Evolutionary conservation across 2,113 vertebrate genomes (phyloP).

Genomic region (Beaufortia kweichowensis): DNA sequence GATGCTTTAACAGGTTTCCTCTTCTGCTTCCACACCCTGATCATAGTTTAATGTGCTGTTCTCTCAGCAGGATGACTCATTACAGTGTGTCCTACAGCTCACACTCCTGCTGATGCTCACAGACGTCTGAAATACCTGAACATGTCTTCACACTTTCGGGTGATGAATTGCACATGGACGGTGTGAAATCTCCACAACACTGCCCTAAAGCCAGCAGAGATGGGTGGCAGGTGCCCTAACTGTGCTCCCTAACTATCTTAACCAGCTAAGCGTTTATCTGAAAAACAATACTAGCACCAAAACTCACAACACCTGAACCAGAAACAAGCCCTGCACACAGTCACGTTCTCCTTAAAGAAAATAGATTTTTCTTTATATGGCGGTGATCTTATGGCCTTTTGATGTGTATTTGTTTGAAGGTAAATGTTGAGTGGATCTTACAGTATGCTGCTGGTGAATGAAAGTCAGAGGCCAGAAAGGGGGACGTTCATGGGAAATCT

Average conservation of each 20-base stretch:
- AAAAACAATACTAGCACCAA: too few relatives aligned
- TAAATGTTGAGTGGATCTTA: neutral
- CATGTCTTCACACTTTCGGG: conserved; percentile 40
- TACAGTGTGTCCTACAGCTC: neutral
- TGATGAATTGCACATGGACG: conserved; percentile 31
- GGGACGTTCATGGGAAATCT: conserved; percentile 40
- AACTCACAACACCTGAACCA: too few relatives aligned
- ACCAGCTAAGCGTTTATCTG: neutral
- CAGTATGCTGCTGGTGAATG: conserved; percentile 19
- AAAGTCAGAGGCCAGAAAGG: conserved; percentile 4
- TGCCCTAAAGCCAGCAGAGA: too few relatives aligned
- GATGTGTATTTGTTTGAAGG: conserved; percentile 18
- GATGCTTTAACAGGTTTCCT: too few relatives aligned
- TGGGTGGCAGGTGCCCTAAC: too few relatives aligned
- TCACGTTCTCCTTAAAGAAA: too few relatives aligned
- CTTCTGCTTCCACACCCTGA: too few relatives aligned
- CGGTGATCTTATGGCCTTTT: too few relatives aligned
- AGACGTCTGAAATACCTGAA: conserved; percentile 27
- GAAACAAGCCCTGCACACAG: too few relatives aligned
- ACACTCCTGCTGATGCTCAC: neutral
- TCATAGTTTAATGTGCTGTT: too few relatives aligned
- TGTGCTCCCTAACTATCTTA: neutral
- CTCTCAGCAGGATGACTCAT: too few relatives aligned
- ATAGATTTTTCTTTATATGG: too few relatives aligned
- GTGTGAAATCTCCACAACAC: conserved; percentile 44